phyloP scores from a whole-genome alignment of 2,113 vertebrate genomes.

The Paedocypris sp. region DNA sequence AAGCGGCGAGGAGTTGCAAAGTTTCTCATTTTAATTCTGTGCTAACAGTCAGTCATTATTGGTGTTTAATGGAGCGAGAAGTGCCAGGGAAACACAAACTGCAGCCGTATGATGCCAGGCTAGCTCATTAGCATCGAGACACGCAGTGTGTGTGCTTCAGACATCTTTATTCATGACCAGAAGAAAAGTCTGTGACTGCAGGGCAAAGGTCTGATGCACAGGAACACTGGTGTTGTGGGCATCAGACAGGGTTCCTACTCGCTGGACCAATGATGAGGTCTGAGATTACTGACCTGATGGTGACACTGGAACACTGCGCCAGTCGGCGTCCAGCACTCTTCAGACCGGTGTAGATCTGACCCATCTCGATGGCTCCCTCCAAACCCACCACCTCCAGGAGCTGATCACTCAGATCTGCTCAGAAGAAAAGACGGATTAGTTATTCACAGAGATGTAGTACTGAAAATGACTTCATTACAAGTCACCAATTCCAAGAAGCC shows the following conservation, averaged over 20 bases:
- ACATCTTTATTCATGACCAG: constrained; percentile 30
- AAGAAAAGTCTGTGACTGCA: constrained; percentile 1
- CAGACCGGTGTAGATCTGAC: constrained; percentile 93
- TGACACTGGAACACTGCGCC: constrained; percentile 80
- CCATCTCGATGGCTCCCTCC: constrained; percentile 93
- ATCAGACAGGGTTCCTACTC: constrained; percentile 5
- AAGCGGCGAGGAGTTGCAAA: constrained; percentile 17
- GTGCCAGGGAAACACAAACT: constrained; percentile 19
- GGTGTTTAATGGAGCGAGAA: constrained; percentile 19
- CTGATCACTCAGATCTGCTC: constrained; percentile 81
- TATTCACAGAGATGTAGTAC: neutral
- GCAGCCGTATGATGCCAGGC: neutral
- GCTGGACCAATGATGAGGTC: neutral
- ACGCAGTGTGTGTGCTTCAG: constrained; percentile 10
- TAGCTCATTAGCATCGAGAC: constrained; percentile 6
- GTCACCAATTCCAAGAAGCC: no score
- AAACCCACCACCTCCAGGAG: constrained; percentile 89
- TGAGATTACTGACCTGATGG: constrained; percentile 69
- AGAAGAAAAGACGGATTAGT: constrained; percentile 9
- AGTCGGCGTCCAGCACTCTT: constrained; percentile 87
- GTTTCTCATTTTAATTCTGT: neutral
- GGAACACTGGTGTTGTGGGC: constrained; percentile 9
- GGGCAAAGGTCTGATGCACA: constrained; percentile 32
- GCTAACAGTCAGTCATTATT: constrained; percentile 15
- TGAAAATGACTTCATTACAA: no score